A percentile compares a stretch with the other conserved stretches of the same genome.
Evolutionary conservation across 64 coral and sea anemone genomes (phyloP).

Genomic region (Acropora tenuis): DNA sequence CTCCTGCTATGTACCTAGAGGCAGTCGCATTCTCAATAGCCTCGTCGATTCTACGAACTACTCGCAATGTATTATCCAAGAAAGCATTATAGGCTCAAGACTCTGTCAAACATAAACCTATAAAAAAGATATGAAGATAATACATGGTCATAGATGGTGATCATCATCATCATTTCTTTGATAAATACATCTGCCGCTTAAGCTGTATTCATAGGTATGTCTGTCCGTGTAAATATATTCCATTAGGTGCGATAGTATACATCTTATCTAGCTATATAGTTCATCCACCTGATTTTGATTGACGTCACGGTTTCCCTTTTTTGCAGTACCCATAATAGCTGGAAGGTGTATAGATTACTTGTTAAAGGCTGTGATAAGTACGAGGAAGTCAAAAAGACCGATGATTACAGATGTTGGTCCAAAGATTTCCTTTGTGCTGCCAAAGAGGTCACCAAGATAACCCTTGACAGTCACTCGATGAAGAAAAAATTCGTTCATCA

Average conservation of each 20-base stretch:
- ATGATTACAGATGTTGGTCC: slow-evolving; percentile 42
- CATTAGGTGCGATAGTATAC: background rate
- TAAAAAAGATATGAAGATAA: background rate
- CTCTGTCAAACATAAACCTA: background rate
- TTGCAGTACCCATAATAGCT: background rate
- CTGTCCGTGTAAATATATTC: background rate
- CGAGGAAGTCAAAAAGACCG: slow-evolving; percentile 22
- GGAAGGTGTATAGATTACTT: background rate
- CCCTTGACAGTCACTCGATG: background rate
- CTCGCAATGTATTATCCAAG: slow-evolving; percentile 1
- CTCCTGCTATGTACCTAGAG: background rate
- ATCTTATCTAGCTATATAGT: slow-evolving; percentile 10
- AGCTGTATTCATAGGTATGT: slow-evolving; percentile 1
- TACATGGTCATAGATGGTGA: background rate
- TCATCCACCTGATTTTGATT: background rate
- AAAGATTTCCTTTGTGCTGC: slow-evolving; percentile 54
- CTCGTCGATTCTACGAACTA: background rate
- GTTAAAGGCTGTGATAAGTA: slow-evolving; percentile 41
- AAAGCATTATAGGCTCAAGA: background rate
- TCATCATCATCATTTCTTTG: background rate
- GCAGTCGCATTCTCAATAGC: background rate
- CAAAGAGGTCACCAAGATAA: slow-evolving; percentile 36
- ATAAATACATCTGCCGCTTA: background rate
- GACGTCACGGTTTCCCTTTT: background rate
- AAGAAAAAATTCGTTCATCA: background rate